phyloP scores from a whole-genome alignment of 2,113 vertebrate genomes.

The Chaetodon trifascialis region DNA sequence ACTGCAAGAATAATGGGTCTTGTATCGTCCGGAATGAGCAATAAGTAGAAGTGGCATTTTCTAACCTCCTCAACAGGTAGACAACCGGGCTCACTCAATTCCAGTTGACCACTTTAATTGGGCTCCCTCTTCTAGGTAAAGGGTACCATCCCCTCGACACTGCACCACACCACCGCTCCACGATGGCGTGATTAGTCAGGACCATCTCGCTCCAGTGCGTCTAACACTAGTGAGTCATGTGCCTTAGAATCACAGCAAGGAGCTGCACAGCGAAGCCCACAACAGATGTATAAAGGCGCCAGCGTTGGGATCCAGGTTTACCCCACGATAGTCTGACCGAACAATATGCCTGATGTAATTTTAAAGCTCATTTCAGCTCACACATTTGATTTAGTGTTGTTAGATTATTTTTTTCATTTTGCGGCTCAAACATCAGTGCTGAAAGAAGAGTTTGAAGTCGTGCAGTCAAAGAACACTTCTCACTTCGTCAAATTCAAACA shows the following conservation, averaged over 20 bases:
- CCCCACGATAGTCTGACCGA: background rate
- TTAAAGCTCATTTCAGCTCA: slow-evolving; percentile 8
- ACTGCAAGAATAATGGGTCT: slow-evolving; percentile 72
- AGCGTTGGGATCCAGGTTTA: background rate
- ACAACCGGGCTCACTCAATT: slow-evolving; percentile 45
- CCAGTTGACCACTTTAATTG: slow-evolving; percentile 66
- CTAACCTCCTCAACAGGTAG: slow-evolving; percentile 59
- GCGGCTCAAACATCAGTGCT: background rate
- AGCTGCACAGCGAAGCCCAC: background rate
- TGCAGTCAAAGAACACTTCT: slow-evolving; percentile 12
- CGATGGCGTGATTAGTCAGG: slow-evolving; percentile 47
- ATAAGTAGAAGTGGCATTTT: slow-evolving; percentile 70
- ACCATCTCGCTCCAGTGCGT: slow-evolving; percentile 17
- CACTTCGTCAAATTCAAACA: background rate
- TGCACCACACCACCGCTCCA: background rate
- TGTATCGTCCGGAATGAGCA: slow-evolving; percentile 60
- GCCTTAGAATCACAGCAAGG: background rate
- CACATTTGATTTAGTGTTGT: background rate
- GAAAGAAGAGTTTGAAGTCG: slow-evolving; percentile 11
- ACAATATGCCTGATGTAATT: background rate
- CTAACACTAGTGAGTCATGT: slow-evolving; percentile 37
- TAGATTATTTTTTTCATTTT: background rate
- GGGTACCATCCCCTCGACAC: slow-evolving; percentile 15
- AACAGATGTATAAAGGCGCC: slow-evolving; percentile 4
- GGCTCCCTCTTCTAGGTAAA: slow-evolving; percentile 50